Evolutionary conservation across 1,140 invertebrate genomes (phyloP), one percentile per base, ranked within the genome.

Genomic region (Bombus terrestris): DNA sequence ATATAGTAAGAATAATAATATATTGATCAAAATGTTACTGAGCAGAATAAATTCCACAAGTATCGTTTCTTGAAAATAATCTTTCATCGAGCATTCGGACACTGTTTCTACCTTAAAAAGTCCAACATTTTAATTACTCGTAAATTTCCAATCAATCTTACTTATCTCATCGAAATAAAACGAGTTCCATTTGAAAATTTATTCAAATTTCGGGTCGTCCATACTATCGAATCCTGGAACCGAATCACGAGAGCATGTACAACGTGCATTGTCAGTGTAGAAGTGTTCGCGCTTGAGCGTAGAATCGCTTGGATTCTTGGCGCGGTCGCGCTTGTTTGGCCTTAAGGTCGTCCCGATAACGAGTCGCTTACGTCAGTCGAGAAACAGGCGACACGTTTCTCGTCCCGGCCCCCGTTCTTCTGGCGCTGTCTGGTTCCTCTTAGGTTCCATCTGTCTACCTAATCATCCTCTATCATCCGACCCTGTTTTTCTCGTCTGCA

Each of bases 281-380:
- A n/a, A 28, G 25, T 12, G 10, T 62, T n/a, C 10, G 12, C 1
- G 59, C 10, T 62, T 28, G 10, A 62, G 28, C 59, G 22, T 41
- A 41, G 78, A 81, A 74, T 68, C 13, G 43, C 79, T 32, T 57
- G 79, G 71, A 85, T 85, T 81, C 84, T 81, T 59, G 79, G 78
- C 71, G 35, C 84, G 78, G 78, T 81, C 84, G 62, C 28, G 84
- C 28, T 73, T 81, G 85, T 83, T 83, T 83, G 85, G 73, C 73
- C 80, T 86, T 86, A 86, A 86, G 85, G 85, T 86, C 85, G 85
- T 72, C 53, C 64, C 81, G 85, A 86, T 86, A 86, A 77, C 85
- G 81, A 86, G 81, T 47, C 79, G 62, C 80, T 86, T 86, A 82
- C 84, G 84, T 86, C 84, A 86, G 84, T 74, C 35, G 72, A 53